These are phyloP conservation scores for Asbolus verrucosus DNA, from an alignment of 1,140 invertebrate genomes.

Conservation along the genomic window DNA sequence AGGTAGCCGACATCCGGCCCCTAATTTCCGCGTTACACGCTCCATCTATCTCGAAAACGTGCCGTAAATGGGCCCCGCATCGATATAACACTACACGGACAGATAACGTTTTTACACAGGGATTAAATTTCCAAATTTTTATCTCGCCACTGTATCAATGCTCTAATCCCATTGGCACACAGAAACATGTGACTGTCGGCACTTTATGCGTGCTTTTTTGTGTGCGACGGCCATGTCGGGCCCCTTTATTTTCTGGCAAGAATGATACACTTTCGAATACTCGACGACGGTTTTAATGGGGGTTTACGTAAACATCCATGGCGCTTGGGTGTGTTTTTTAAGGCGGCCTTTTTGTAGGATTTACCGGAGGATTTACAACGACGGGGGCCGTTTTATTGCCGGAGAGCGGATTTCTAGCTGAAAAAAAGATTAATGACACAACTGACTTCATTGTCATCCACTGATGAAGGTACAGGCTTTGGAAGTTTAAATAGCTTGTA, in stretches of 20 bases:
- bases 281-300: conserved; percentile 24
- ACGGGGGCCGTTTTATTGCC: neutral
- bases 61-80: conserved; percentile 22
- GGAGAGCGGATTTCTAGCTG: no score
- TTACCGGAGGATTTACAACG: no score
- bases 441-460: no score
- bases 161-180: conserved; percentile 37
- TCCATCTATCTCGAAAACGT: conserved; percentile 36
- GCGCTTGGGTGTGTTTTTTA: conserved; percentile 9
- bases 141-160: conserved; percentile 41
- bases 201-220: conserved; percentile 16
- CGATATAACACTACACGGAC: conserved; percentile 9
- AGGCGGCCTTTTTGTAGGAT: conserved; percentile 22
- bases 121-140: conserved; percentile 43
- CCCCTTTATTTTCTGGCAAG: conserved; percentile 1
- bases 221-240: neutral
- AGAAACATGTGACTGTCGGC: conserved; percentile 40
- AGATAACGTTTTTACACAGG: conserved; percentile 38
- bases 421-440: no score
- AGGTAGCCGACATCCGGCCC: conserved; percentile 18
- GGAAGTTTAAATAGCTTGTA: no score
- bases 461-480: no score
- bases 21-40: conserved; percentile 35
- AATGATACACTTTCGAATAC: conserved; percentile 1
- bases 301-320: conserved; percentile 15